phyloP scores from a whole-genome alignment of 2,797 vertebrate genomes.

The Melanotaenia nigrans region DNA sequence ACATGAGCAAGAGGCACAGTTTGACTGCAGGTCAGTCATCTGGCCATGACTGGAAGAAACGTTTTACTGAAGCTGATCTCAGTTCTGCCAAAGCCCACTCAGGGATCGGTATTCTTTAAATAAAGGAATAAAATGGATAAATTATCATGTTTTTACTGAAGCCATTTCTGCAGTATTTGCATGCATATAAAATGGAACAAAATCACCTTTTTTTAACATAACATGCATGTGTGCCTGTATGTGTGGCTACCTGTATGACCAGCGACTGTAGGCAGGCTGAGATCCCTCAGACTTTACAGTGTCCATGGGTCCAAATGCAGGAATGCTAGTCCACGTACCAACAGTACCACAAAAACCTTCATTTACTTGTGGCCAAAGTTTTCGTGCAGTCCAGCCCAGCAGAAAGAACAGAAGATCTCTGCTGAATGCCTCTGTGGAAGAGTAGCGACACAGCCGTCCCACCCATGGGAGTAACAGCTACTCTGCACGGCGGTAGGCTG shows the following conservation, averaged over 20 bases:
- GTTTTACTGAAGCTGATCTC: conserved; percentile 24
- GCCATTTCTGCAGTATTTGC: neutral
- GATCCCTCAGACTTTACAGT: conserved; percentile 71
- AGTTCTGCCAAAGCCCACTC: conserved; percentile 12
- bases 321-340: conserved; percentile 45
- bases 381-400: conserved; percentile 27
- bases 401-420: conserved; percentile 37
- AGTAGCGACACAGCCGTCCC: conserved; percentile 46
- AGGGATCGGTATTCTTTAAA: conserved; percentile 5
- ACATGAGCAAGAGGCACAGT: conserved; percentile 65
- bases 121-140: neutral
- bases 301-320: conserved; percentile 78
- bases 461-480: conserved; percentile 71
- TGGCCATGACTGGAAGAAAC: conserved; percentile 23
- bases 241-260: conserved; percentile 85
- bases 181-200: neutral
- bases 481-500: conserved; percentile 43
- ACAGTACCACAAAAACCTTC: conserved; percentile 22
- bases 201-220: neutral
- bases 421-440: conserved; percentile 51
- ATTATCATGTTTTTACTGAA: neutral
- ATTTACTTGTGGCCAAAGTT: conserved; percentile 23
- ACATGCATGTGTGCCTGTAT: conserved; percentile 13
- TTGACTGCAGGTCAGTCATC: conserved; percentile 38
- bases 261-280: conserved; percentile 84